Conservation (phyloP, 2,888 invertebrate species). For the Bombylius discolor region DNA sequence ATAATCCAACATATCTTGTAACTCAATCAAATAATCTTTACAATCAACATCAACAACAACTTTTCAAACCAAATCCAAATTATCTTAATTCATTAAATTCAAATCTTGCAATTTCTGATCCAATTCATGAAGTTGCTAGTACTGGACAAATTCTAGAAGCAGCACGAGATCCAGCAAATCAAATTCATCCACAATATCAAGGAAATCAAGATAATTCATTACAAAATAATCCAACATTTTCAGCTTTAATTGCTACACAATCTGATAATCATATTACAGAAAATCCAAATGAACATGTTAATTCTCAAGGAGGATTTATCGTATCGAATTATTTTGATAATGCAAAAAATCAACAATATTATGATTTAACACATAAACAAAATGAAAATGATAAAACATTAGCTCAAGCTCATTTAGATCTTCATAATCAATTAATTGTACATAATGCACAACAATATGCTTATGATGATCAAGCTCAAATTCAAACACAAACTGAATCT, state of each 20-base stretch:
- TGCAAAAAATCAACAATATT: conserved; percentile 20
- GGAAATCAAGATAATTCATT: conserved; percentile 13
- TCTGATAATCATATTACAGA: conserved; percentile 15
- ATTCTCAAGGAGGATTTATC: conserved; percentile 28
- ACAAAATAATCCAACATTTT: conserved; percentile 24
- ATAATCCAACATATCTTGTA: conserved; percentile 34
- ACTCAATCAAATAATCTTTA: conserved; percentile 36
- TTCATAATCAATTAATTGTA: conserved; percentile 16
- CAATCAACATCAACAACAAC: conserved; percentile 29
- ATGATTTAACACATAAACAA: conserved; percentile 26
- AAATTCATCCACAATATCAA: conserved; percentile 26
- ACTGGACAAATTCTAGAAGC: conserved; percentile 34
- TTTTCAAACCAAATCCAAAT: conserved; percentile 43
- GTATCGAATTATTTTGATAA: conserved; percentile 32
- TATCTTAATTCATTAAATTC: conserved; percentile 34
- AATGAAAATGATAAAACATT: conserved; percentile 24
- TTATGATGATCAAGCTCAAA: background rate
- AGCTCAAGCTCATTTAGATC: conserved; percentile 23
- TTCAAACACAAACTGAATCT: conserved; percentile 16
- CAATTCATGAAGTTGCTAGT: conserved; percentile 32
- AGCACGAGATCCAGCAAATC: conserved; percentile 26
- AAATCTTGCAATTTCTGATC: conserved; percentile 27
- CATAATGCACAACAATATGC: conserved; percentile 1
- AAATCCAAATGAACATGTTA: conserved; percentile 15
- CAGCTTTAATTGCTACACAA: conserved; percentile 30